Evolutionary conservation across 2,797 vertebrate genomes (phyloP).

Genomic region (Chelon auratus): DNA sequence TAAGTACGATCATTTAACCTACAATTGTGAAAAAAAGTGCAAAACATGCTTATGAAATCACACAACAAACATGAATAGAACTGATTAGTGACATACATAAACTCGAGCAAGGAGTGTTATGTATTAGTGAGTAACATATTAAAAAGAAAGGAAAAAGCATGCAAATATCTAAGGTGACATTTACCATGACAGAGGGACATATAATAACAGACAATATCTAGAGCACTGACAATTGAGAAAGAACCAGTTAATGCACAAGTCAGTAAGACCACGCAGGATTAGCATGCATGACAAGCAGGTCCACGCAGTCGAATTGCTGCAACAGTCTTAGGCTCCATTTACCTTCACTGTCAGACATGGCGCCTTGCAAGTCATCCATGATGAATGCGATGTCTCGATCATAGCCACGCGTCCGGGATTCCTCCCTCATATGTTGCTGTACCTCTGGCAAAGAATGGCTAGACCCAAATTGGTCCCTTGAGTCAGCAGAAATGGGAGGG

Average conservation of each 20-base stretch:
- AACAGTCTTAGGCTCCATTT: slow-evolving; percentile 90
- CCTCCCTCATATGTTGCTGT: slow-evolving; percentile 99
- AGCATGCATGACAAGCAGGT: slow-evolving; percentile 92
- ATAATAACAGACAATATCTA: slow-evolving; percentile 51
- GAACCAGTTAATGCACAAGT: slow-evolving; percentile 78
- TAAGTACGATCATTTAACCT: slow-evolving; percentile 13
- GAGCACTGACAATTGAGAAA: slow-evolving; percentile 69
- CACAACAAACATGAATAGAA: slow-evolving; percentile 57
- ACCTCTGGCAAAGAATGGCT: slow-evolving; percentile 99
- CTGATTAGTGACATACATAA: slow-evolving; percentile 70
- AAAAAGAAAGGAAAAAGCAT: slow-evolving; percentile 67
- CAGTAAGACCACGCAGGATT: slow-evolving; percentile 82
- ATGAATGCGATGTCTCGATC: slow-evolving; percentile 98
- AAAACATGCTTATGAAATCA: slow-evolving; percentile 70
- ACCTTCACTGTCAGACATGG: slow-evolving; percentile 99
- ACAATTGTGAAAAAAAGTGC: slow-evolving; percentile 19
- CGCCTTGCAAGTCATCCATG: slow-evolving; percentile 99
- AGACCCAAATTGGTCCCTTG: slow-evolving; percentile 98
- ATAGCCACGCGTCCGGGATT: slow-evolving; percentile 95
- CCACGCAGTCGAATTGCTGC: slow-evolving; percentile 85
- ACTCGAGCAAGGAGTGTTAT: slow-evolving; percentile 76
- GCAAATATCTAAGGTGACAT: slow-evolving; percentile 67
- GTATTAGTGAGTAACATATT: slow-evolving; percentile 59
- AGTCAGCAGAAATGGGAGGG: slow-evolving; percentile 98
- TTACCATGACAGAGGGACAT: slow-evolving; percentile 64